Evolutionary conservation across 2,797 vertebrate species (phyloP).

Genomic region (Alcedo quadribrachys): DNA sequence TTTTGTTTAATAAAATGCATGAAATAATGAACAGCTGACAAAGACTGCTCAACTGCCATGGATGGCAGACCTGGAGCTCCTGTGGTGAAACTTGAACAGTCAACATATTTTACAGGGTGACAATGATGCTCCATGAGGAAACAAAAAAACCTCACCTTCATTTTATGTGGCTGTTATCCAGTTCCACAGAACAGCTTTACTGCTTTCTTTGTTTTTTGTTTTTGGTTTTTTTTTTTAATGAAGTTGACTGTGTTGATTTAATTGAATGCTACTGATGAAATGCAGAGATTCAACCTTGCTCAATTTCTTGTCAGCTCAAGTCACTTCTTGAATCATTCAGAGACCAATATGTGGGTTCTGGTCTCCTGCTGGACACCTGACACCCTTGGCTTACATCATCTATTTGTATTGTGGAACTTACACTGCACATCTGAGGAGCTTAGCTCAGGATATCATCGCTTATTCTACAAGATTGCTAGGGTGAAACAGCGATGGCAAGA

Average conservation of each 20-base stretch:
- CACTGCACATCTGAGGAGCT: background rate
- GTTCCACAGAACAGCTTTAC: background rate
- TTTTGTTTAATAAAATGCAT: background rate
- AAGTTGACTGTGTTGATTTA: background rate
- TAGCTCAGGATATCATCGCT: no score
- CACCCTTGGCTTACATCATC: background rate
- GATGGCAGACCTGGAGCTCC: background rate
- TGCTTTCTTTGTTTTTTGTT: no score
- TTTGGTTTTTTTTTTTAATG: background rate
- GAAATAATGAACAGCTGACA: background rate
- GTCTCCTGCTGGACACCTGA: background rate
- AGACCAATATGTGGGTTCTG: background rate
- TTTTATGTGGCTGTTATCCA: background rate
- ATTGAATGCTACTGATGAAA: background rate
- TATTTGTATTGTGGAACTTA: background rate
- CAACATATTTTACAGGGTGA: background rate
- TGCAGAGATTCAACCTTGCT: background rate
- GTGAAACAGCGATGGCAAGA: fast-evolving
- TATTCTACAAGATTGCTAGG: no score
- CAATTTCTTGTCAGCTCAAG: background rate
- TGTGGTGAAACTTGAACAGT: background rate
- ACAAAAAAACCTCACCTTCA: background rate
- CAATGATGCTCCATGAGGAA: background rate
- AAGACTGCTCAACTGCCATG: background rate
- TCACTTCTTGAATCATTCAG: background rate